Evolutionary conservation across 2,797 vertebrate species (phyloP), one percentile per base, ranked within the genome.

Genomic region (Sebastes baramenuke): DNA sequence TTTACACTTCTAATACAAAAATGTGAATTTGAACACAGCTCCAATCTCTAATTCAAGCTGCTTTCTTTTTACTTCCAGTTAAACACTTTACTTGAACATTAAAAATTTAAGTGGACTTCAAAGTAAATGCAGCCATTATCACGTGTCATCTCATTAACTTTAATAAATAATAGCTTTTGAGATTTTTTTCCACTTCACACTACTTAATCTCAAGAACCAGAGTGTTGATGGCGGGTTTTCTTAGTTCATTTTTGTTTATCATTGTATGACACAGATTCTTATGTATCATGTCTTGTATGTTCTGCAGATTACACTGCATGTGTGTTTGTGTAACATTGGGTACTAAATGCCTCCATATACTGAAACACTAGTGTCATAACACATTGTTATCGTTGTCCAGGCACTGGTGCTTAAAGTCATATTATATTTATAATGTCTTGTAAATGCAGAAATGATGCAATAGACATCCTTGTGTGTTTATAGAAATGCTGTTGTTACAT

Each of bases 71-170:
- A 32, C 6, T 18, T 69, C 16, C 22, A 24, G 8, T 70, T 79
- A 13, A 55, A 68, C 60, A 56, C 52, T 54, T 68, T 10, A 75
- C 29, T 49, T 66, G 25, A 25, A 18, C 61, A 82, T 84, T 71
- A 71, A 82, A 66, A 24, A 59, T 82, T 13, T 1, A 65, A 59
- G 46, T 52, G 24, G 27, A 46, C 66, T 14, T 46, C n/a, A 22
- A 22, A 72, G 56, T 72, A 22, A 79, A 67, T 79, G 75, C 65
- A 83, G 5, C 25, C 67, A 61, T 83, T 76, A 58, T 8, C 66
- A 67, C 10, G 24, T 59, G 67, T 61, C 65, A 54, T 25, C 49
- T 61, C 65, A 80, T 75, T 82, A 75, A 72, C 71, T 59, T 78
- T 38, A 75, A 80, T 79, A 25, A 84, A 56, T 72, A 36, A 76